Conservation (phyloP, 2,113 vertebrate genomes). For the Salvator merianae region DNA sequence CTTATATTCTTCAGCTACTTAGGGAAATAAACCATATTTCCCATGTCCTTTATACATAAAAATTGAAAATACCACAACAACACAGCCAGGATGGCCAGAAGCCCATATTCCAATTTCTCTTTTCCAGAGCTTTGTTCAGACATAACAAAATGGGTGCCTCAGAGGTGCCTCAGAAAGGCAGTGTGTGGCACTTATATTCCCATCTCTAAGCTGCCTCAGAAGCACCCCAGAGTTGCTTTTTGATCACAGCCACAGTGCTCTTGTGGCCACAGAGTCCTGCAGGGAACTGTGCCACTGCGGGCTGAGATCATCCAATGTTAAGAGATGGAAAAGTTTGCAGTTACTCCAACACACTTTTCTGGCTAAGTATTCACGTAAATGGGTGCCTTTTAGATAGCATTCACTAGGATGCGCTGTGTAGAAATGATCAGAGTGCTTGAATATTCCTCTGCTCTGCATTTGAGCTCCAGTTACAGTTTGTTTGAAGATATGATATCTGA, state of each 20-base stretch:
- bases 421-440: background rate
- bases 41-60: background rate
- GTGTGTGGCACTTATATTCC: no score
- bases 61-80: background rate
- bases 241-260: no score
- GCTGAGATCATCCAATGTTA: background rate
- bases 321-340: background rate
- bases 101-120: background rate
- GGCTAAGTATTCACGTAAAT: background rate
- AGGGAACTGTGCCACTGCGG: no score
- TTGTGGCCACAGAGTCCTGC: no score
- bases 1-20: conserved; percentile 1
- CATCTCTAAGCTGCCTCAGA: no score
- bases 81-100: background rate
- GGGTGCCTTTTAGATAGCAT: background rate
- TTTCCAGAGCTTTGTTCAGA: background rate
- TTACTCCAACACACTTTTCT: background rate
- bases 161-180: no score
- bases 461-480: background rate
- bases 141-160: no score
- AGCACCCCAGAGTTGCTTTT: no score
- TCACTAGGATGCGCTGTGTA: background rate
- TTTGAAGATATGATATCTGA: background rate
- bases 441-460: background rate
- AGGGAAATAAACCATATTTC: background rate